phyloP scores from a whole-genome alignment of 64 coral and sea anemone species.

The Stichodactyla helianthus region DNA sequence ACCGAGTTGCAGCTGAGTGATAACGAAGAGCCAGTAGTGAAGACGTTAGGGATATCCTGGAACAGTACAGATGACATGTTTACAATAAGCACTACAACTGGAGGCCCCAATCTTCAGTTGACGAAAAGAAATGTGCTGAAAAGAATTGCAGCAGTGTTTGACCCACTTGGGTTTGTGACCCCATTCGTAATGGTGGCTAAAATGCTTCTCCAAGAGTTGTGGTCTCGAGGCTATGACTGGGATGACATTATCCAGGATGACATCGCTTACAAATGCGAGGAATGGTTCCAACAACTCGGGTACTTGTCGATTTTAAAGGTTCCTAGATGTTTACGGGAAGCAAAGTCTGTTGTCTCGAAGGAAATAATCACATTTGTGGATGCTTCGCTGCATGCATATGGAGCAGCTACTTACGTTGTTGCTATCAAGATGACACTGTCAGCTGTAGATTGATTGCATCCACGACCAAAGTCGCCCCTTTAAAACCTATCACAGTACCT shows the following conservation, averaged over 20 bases:
- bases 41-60: constrained; percentile 32
- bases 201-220: constrained; percentile 37
- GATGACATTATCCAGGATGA: constrained; percentile 38
- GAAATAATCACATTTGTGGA: constrained; percentile 54
- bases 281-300: constrained; percentile 49
- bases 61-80: constrained; percentile 24
- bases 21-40: neutral
- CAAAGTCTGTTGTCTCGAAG: neutral
- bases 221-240: constrained; percentile 25
- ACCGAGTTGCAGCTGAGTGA: neutral
- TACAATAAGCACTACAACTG: neutral
- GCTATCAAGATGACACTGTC: too few relatives aligned
- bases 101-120: neutral
- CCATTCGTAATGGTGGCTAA: constrained; percentile 23
- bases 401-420: too few relatives aligned
- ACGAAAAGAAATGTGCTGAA: neutral
- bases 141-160: constrained; percentile 25
- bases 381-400: neutral
- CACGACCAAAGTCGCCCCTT: neutral
- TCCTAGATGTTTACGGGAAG: too few relatives aligned
- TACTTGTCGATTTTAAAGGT: too few relatives aligned
- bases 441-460: neutral
- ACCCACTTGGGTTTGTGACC: constrained; percentile 33
- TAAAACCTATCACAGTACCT: constrained; percentile 16
- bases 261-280: neutral